Base-by-base conservation (phyloP, 2,113 vertebrate species). In the Strix uralensis region DNA sequence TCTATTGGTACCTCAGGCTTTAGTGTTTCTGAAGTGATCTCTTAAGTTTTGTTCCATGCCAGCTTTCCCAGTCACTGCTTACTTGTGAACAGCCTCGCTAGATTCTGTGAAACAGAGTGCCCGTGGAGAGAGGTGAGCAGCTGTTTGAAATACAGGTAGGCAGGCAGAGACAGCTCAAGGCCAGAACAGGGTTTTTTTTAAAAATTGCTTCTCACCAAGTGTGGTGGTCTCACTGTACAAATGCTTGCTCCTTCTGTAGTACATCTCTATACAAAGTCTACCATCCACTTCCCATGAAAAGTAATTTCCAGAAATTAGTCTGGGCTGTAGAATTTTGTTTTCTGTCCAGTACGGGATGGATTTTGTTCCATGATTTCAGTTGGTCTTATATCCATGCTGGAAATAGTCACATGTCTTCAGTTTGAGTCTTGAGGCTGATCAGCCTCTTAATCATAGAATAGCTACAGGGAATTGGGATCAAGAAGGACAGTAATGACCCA, bases 141-240 rank as follows among this genome's bases (percentile, higher is more conserved):
- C 63, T 73, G 32, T 78, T 81, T 12, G 26, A 74, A 71, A 72
- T 73, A 79, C 19, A 94, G 75, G 34, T 2, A 51, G 65, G 44
- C 58, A 70, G 58, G 77, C 92, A 90, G 73, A 88, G 82, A 73
- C 77, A 91, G 73, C 77, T 94, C 30, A 79, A 74, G 84, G 62
- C 73, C 69, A 59, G 47, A 92, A 86, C 40, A 30, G 65, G 19
- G 58, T 80, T 94, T 80, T 74, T 65, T 27, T 1, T 11, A 34
- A 46, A 26, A 72, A 62, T 67, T 59, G 30, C 44, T 82, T 86
- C 54, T 84, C 32, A 25, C 38, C 51, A 58, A 18, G 19, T 61
- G 21, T 88, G 87, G 49, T 70, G 25, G 8, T 71, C 46, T 83
- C 49, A 13, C 25, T 73, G 15, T 89, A 65, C 52, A 90, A 75